A percentile compares a stretch with the other conserved stretches of the same genome.
Conservation (phyloP, 1,140 invertebrate species). For the Drosophila parvula region DNA sequence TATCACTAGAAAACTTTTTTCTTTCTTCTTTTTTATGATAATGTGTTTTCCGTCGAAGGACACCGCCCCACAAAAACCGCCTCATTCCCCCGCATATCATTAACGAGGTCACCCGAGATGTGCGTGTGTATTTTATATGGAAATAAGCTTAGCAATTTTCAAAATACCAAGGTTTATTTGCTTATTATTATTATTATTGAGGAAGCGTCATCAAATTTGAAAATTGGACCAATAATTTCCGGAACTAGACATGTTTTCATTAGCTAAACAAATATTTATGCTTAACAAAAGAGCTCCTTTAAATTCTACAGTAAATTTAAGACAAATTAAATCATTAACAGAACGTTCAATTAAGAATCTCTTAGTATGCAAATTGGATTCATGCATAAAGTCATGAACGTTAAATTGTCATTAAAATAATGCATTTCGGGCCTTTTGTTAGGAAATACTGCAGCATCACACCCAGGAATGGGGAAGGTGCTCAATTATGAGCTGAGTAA, state of each 20-base stretch:
- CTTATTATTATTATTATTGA: slow-evolving; percentile 42
- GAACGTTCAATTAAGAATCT: slow-evolving; percentile 49
- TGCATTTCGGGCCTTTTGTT: slow-evolving; percentile 51
- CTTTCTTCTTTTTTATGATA: slow-evolving; percentile 69
- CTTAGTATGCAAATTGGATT: slow-evolving; percentile 69
- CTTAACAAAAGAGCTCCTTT: neutral
- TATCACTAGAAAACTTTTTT: slow-evolving; percentile 65
- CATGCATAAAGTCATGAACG: slow-evolving; percentile 66
- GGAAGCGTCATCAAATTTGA: slow-evolving; percentile 28
- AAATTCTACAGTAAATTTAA: slow-evolving; percentile 3
- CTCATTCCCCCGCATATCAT: slow-evolving; percentile 16
- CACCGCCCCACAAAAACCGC: slow-evolving; percentile 10
- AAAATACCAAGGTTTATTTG: slow-evolving; percentile 58
- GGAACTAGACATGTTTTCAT: slow-evolving; percentile 5
- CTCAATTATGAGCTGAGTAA: slow-evolving; percentile 72
- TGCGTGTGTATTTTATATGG: slow-evolving; percentile 28
- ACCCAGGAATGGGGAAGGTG: neutral
- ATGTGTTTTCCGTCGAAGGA: slow-evolving; percentile 61
- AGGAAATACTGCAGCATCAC: slow-evolving; percentile 46
- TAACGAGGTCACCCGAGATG: slow-evolving; percentile 60
- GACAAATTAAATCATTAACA: slow-evolving; percentile 14
- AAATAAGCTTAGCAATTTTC: slow-evolving; percentile 52
- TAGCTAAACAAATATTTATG: slow-evolving; percentile 8
- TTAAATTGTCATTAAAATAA: slow-evolving; percentile 78
- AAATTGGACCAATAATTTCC: slow-evolving; percentile 16